Conservation (phyloP, 2,797 vertebrate species). For the Craterocephalus amniculus region DNA sequence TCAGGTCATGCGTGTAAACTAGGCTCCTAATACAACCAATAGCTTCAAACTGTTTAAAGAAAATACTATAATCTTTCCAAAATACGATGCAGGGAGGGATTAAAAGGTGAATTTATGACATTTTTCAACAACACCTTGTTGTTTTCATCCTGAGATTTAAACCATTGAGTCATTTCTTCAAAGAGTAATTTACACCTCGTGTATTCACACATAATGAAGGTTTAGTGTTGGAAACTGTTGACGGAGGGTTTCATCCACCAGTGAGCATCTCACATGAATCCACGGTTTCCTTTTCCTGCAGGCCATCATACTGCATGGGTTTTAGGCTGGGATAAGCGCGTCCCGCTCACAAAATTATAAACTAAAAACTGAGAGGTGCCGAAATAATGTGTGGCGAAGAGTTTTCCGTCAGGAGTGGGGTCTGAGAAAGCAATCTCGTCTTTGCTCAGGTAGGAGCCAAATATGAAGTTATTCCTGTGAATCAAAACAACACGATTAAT, state of each 20-base stretch:
- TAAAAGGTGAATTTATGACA: conserved; percentile 77
- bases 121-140: conserved; percentile 73
- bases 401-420: conserved; percentile 97
- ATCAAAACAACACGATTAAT: background rate
- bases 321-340: conserved; percentile 58
- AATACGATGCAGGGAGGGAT: conserved; percentile 72
- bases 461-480: conserved; percentile 97
- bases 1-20: conserved; percentile 78
- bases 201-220: conserved; percentile 40
- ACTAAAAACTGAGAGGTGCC: conserved; percentile 98
- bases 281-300: conserved; percentile 20
- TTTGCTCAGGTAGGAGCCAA: conserved; percentile 96
- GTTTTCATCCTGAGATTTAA: conserved; percentile 86
- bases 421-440: conserved; percentile 99
- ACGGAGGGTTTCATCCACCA: conserved; percentile 25
- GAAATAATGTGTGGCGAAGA: conserved; percentile 97
- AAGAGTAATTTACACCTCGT: conserved; percentile 65
- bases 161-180: conserved; percentile 62
- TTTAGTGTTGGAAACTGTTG: conserved; percentile 45
- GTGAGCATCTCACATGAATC: conserved; percentile 36
- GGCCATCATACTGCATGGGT: conserved; percentile 66
- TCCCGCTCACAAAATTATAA: conserved; percentile 97
- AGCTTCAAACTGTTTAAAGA: conserved; percentile 74
- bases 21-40: conserved; percentile 71
- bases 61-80: conserved; percentile 76